A percentile compares a stretch with the other conserved stretches of the same genome.
Conservation (phyloP, 2,113 vertebrate genomes). For the Corydoras sp. region DNA sequence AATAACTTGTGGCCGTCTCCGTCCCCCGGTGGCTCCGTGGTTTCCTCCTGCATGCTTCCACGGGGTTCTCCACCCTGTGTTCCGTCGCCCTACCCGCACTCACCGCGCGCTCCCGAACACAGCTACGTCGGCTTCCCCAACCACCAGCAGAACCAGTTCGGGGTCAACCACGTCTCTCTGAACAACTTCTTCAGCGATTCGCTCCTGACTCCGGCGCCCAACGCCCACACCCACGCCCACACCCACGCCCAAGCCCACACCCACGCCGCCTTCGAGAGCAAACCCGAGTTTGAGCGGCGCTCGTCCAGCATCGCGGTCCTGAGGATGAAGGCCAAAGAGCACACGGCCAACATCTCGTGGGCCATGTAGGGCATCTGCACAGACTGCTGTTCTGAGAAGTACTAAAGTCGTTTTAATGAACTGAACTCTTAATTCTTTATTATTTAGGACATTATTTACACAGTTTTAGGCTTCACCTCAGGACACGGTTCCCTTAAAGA, state of each 20-base stretch:
- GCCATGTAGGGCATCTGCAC: constrained; percentile 77
- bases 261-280: constrained; percentile 87
- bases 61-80: constrained; percentile 89
- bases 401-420: constrained; percentile 1
- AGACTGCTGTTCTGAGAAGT: constrained; percentile 4
- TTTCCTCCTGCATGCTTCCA: constrained; percentile 92
- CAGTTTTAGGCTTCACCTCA: too few species aligned
- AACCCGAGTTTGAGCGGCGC: constrained; percentile 92
- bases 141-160: constrained; percentile 95
- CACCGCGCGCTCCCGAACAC: constrained; percentile 79
- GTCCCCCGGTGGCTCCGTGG: constrained; percentile 75
- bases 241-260: constrained; percentile 56
- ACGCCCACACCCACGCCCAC: constrained; percentile 52
- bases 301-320: constrained; percentile 97
- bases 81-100: constrained; percentile 82
- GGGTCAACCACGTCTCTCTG: constrained; percentile 77
- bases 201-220: constrained; percentile 59
- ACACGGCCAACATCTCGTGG: constrained; percentile 97
- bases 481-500: too few species aligned
- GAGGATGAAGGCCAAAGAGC: constrained; percentile 98
- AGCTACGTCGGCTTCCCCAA: constrained; percentile 87
- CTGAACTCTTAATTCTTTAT: not conserved
- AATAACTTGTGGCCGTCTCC: constrained; percentile 94
- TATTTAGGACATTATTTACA: too few species aligned
- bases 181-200: constrained; percentile 98